A percentile compares a stretch with the other conserved stretches of the same genome.
Evolutionary conservation across 1,140 invertebrate genomes (phyloP).

Genomic region (Acromyrmex heyeri): DNA sequence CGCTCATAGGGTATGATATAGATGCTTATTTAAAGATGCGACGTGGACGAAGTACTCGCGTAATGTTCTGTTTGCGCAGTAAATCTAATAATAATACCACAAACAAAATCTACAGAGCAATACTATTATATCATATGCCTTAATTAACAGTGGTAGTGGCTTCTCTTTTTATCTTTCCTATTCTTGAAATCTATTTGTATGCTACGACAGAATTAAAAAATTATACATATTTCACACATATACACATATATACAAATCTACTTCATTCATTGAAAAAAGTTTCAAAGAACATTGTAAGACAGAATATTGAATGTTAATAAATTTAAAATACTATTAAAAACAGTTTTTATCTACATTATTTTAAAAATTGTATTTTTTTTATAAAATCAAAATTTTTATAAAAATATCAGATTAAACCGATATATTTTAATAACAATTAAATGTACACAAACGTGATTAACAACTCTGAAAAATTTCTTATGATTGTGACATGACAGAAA

Average conservation of each 20-base stretch:
- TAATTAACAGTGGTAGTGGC: not conserved
- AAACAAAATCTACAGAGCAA: not conserved
- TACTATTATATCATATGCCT: not conserved
- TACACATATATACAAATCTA: too few relatives aligned
- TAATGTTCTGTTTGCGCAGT: not conserved
- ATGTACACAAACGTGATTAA: slow-evolving; percentile 48
- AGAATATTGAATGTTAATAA: not conserved
- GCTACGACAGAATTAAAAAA: not conserved
- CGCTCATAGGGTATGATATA: not conserved
- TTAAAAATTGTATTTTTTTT: not conserved
- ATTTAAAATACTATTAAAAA: too few relatives aligned
- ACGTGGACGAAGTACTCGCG: not conserved
- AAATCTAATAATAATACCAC: slow-evolving; percentile 49
- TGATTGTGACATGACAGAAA: slow-evolving; percentile 63
- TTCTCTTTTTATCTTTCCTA: not conserved
- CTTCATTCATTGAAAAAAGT: not conserved
- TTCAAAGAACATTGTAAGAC: not conserved
- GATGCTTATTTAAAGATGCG: slow-evolving; percentile 47
- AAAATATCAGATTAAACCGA: not conserved
- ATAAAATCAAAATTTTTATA: not conserved
- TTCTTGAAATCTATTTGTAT: not conserved
- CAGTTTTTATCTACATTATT: too few relatives aligned
- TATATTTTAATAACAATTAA: slow-evolving; percentile 31
- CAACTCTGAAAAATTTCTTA: slow-evolving; percentile 52
- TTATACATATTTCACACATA: not conserved